These are phyloP conservation scores for Pituophis catenifer DNA, from an alignment of 2,113 vertebrate species.

Conservation along the genomic window DNA sequence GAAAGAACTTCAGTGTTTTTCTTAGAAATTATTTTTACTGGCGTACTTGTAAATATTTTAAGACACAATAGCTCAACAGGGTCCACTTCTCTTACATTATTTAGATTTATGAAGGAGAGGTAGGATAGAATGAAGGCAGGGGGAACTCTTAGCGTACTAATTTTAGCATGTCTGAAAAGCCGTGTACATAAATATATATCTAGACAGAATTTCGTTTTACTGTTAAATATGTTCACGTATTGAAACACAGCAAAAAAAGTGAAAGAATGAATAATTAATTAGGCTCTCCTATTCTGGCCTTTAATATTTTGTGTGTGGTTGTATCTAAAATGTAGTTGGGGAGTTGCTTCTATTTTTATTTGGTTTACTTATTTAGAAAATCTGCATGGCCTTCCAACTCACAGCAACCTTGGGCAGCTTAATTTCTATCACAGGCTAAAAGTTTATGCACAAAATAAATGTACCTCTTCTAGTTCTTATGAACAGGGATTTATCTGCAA, in stretches of 20 bases:
- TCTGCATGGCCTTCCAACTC: background rate
- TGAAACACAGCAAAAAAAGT: background rate
- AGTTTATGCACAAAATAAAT: background rate
- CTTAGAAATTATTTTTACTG: background rate
- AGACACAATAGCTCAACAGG: background rate
- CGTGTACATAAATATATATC: background rate
- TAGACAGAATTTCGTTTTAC: background rate
- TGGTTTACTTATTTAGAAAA: background rate
- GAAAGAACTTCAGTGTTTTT: background rate
- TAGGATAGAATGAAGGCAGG: background rate
- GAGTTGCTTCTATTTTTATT: constrained; percentile 7
- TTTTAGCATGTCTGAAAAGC: background rate
- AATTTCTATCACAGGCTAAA: background rate
- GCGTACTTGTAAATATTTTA: background rate
- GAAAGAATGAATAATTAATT: background rate
- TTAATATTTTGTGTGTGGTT: background rate
- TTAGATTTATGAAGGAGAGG: background rate
- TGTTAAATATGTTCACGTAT: background rate
- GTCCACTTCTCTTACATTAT: background rate
- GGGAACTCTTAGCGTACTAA: background rate
- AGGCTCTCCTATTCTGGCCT: background rate
- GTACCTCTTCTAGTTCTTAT: rapidly evolving
- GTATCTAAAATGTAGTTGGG: background rate
- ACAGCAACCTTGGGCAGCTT: background rate
- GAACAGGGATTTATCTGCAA: background rate